Evolutionary conservation across 2,888 invertebrate genomes (phyloP).

Genomic region (Agrochola litura): DNA sequence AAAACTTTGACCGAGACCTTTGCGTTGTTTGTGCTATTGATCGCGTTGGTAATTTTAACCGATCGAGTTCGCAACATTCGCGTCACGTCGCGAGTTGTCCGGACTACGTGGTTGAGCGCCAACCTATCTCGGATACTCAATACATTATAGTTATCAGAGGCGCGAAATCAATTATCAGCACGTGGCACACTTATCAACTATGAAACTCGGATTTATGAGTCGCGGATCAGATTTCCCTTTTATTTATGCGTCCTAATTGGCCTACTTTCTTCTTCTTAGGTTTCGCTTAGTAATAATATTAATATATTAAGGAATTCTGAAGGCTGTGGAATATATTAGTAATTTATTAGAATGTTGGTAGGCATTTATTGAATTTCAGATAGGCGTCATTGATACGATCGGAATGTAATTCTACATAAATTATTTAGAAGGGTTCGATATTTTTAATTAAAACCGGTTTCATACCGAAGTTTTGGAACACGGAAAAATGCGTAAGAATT

Average conservation of each 20-base stretch:
- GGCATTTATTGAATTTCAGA: constrained; percentile 27
- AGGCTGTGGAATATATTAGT: not conserved
- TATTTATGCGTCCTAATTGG: constrained; percentile 45
- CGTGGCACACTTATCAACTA: constrained; percentile 71
- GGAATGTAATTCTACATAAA: constrained; percentile 35
- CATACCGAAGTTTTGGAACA: constrained; percentile 41
- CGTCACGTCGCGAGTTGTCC: constrained; percentile 83
- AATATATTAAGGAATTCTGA: constrained; percentile 22
- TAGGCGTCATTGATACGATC: constrained; percentile 19
- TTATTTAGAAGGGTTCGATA: constrained; percentile 40
- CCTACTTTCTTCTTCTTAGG: constrained; percentile 16
- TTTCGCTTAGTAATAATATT: constrained; percentile 23
- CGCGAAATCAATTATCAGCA: constrained; percentile 81
- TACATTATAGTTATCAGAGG: constrained; percentile 81
- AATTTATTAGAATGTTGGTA: constrained; percentile 20
- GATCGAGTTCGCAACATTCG: constrained; percentile 79
- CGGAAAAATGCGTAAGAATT: constrained; percentile 63
- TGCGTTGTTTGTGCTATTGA: constrained; percentile 81
- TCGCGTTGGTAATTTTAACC: constrained; percentile 80
- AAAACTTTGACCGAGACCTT: constrained; percentile 66
- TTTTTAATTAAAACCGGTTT: constrained; percentile 53
- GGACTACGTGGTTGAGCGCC: constrained; percentile 72
- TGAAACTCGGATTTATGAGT: constrained; percentile 54
- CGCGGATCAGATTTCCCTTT: constrained; percentile 36
- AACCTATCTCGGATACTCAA: constrained; percentile 76